phyloP scores from a whole-genome alignment of 2,113 vertebrate genomes.

The Polypterus senegalus region DNA sequence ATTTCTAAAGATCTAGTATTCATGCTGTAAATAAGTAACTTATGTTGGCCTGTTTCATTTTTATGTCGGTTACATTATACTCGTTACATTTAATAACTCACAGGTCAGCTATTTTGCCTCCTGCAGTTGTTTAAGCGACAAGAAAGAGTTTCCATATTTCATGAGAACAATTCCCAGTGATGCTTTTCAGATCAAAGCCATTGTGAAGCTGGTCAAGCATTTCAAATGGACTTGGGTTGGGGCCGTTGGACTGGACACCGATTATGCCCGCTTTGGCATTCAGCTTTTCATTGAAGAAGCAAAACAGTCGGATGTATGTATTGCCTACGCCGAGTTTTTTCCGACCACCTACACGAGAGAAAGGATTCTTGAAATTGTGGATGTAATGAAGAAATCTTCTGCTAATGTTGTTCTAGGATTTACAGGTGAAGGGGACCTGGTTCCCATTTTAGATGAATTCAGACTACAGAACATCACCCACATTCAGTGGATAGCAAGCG shows the following conservation, averaged over 20 bases:
- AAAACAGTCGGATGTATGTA: constrained; percentile 1
- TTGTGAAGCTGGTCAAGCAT: constrained; percentile 3
- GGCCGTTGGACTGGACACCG: constrained; percentile 2
- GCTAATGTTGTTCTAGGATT: constrained; percentile 9
- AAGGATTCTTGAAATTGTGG: constrained; percentile 9
- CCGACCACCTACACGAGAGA: not conserved
- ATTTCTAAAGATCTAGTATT: too few relatives aligned
- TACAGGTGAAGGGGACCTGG: constrained; percentile 6
- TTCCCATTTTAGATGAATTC: constrained; percentile 7
- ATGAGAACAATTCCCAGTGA: constrained; percentile 14
- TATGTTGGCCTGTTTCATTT: too few relatives aligned
- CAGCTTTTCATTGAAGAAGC: constrained; percentile 8
- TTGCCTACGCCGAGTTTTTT: constrained; percentile 1
- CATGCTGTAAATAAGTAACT: too few relatives aligned
- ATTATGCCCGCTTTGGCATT: constrained; percentile 10
- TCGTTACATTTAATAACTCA: not conserved
- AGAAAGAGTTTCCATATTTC: constrained; percentile 10
- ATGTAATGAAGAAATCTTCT: constrained; percentile 1
- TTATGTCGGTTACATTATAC: too few relatives aligned
- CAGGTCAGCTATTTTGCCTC: constrained; percentile 15
- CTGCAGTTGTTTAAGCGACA: constrained; percentile 2
- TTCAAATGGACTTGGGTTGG: constrained; percentile 16
- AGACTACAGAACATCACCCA: constrained; percentile 8
- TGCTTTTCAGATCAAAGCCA: constrained; percentile 5
- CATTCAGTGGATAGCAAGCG: constrained; percentile 12